These are phyloP conservation scores for Drosophila melanosoma DNA, from an alignment of 2,888 invertebrate genomes.

Conservation along the genomic window DNA sequence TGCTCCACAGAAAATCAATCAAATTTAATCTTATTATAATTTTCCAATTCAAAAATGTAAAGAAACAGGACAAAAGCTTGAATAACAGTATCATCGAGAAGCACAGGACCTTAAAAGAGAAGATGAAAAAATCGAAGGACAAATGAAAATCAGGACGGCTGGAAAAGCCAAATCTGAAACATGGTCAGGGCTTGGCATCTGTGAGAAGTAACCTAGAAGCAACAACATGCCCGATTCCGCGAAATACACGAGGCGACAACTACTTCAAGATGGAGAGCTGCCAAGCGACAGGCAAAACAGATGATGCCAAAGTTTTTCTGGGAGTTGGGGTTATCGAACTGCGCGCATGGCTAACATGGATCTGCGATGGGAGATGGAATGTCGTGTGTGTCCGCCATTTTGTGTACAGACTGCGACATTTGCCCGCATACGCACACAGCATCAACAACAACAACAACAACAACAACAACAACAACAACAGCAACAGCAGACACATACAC, in stretches of 20 bases:
- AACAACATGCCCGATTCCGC: constrained; percentile 46
- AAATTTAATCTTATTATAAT: constrained; percentile 75
- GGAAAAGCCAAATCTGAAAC: constrained; percentile 43
- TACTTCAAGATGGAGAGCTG: constrained; percentile 42
- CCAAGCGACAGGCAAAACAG: constrained; percentile 50
- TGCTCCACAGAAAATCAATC: constrained; percentile 64
- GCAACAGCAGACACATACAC: constrained; percentile 21
- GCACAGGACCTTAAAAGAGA: constrained; percentile 27
- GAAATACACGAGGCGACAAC: constrained; percentile 42
- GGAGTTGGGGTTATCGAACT: constrained; percentile 37
- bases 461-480: neutral
- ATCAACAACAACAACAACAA: constrained; percentile 12
- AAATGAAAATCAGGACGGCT: constrained; percentile 21
- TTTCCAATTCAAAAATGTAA: constrained; percentile 41
- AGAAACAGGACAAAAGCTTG: constrained; percentile 33
- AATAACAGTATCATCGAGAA: constrained; percentile 40
- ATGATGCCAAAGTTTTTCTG: constrained; percentile 39
- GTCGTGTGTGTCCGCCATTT: constrained; percentile 74
- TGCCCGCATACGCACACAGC: constrained; percentile 52
- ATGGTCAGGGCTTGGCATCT: constrained; percentile 28
- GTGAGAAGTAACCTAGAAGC: constrained; percentile 33
- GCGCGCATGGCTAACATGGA: constrained; percentile 71
- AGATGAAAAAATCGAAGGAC: constrained; percentile 12
- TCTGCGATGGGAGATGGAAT: constrained; percentile 29
- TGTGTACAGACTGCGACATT: constrained; percentile 63